Evolutionary conservation across 2,113 vertebrate genomes (phyloP).

Genomic region (Podocnemis expansa): DNA sequence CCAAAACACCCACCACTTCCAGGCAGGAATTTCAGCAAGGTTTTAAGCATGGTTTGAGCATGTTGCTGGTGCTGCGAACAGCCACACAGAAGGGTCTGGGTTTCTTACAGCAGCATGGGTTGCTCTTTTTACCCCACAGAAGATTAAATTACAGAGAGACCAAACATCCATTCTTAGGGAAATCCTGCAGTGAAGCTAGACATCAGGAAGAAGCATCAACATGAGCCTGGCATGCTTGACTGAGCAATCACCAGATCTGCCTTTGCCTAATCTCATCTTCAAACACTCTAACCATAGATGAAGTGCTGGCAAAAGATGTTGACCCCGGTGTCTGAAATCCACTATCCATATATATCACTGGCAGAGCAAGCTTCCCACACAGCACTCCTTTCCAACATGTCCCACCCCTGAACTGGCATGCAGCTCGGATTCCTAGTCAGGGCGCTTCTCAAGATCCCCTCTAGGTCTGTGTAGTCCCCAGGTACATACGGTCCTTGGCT

Average conservation of each 20-base stretch:
- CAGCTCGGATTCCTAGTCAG: neutral
- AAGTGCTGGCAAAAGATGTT: conserved; percentile 12
- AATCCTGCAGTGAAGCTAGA: neutral
- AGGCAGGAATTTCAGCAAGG: accelerated
- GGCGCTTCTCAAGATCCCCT: neutral
- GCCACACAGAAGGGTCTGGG: neutral
- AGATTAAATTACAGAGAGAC: accelerated
- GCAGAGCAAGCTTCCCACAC: neutral
- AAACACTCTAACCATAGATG: neutral
- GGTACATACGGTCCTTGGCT: neutral
- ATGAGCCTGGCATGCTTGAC: neutral
- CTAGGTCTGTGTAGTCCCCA: neutral
- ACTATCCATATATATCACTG: neutral
- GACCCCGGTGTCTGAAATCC: neutral
- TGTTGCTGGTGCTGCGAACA: accelerated
- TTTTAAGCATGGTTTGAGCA: neutral
- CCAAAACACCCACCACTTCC: neutral
- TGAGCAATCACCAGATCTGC: neutral
- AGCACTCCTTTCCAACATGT: accelerated
- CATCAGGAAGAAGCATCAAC: neutral
- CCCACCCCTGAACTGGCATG: neutral
- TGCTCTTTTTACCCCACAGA: accelerated
- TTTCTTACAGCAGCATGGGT: accelerated
- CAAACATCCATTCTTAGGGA: accelerated
- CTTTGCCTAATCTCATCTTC: neutral